Conservation (phyloP, 2,797 vertebrate genomes). For the Amazonetta brasiliensis region DNA sequence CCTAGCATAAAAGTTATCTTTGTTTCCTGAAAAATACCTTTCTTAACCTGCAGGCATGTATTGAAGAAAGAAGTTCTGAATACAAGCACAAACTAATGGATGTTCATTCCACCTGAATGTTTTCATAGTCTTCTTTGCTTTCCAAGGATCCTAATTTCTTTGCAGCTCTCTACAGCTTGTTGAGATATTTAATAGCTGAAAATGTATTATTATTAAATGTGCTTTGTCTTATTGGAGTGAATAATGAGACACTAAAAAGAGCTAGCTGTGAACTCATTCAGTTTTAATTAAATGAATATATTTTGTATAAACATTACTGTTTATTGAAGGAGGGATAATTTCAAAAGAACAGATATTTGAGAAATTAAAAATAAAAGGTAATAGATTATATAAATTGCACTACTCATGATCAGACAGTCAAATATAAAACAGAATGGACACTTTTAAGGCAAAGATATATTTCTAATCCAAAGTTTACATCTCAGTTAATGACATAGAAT, state of each 20-base stretch:
- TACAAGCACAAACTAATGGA: neutral
- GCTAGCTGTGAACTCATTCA: neutral
- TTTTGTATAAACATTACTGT: neutral
- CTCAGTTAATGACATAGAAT: neutral
- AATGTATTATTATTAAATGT: slow-evolving; percentile 9
- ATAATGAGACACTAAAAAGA: slow-evolving; percentile 18
- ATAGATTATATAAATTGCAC: neutral
- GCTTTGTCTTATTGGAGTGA: neutral
- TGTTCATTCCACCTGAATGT: neutral
- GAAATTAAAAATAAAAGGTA: neutral
- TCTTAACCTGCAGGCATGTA: neutral
- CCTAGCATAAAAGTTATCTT: neutral
- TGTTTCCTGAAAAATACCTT: neutral
- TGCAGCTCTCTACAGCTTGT: neutral
- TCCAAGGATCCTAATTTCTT: slow-evolving; percentile 3
- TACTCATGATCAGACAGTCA: neutral
- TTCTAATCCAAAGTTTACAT: neutral
- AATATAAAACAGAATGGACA: neutral
- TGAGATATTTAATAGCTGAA: neutral
- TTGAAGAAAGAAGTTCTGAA: neutral
- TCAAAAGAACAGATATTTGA: neutral
- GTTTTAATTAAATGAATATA: slow-evolving; percentile 25
- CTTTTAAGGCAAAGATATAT: neutral
- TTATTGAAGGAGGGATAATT: neutral
- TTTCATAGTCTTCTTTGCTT: neutral